Conservation (phyloP, 2,797 vertebrate genomes). For the Benthosema pterotum region DNA sequence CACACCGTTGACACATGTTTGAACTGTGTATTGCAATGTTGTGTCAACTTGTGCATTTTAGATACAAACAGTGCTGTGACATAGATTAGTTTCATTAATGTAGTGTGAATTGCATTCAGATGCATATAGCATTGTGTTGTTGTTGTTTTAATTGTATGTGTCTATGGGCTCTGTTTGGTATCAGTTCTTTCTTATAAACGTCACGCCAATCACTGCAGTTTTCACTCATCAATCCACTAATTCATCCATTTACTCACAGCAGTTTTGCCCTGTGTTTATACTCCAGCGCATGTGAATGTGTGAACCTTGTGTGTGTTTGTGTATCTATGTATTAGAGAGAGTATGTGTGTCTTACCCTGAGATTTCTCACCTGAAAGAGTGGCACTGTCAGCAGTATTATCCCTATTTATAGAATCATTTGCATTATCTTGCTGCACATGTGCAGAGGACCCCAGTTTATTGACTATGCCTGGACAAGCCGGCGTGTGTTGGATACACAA, state of each 20-base stretch:
- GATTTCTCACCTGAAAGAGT: conserved; percentile 74
- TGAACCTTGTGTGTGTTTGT: conserved; percentile 16
- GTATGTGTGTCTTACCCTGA: conserved; percentile 63
- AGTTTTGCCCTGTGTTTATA: conserved; percentile 29
- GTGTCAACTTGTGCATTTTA: conserved; percentile 36
- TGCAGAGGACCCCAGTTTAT: conserved; percentile 67
- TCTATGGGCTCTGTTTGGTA: conserved; percentile 54
- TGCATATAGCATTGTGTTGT: conserved; percentile 25
- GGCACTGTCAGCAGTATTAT: conserved; percentile 78
- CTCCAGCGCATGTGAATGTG: conserved; percentile 11
- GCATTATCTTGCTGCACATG: conserved; percentile 76
- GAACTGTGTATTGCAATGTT: conserved; percentile 30
- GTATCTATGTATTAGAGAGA: conserved; percentile 27
- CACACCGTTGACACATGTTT: conserved; percentile 10
- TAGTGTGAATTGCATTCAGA: conserved; percentile 45
- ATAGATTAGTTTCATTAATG: conserved; percentile 49
- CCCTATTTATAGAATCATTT: conserved; percentile 84
- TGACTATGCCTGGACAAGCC: conserved; percentile 65
- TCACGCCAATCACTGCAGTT: conserved; percentile 43
- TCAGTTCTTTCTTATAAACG: conserved; percentile 59
- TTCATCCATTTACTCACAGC: no score
- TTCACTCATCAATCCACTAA: not conserved
- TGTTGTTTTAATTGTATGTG: conserved; percentile 42
- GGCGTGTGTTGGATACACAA: conserved; percentile 49
- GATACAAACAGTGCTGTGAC: conserved; percentile 24